Evolutionary conservation across 2,113 vertebrate genomes (phyloP).

Genomic region (Chascanopsetta lugubris): DNA sequence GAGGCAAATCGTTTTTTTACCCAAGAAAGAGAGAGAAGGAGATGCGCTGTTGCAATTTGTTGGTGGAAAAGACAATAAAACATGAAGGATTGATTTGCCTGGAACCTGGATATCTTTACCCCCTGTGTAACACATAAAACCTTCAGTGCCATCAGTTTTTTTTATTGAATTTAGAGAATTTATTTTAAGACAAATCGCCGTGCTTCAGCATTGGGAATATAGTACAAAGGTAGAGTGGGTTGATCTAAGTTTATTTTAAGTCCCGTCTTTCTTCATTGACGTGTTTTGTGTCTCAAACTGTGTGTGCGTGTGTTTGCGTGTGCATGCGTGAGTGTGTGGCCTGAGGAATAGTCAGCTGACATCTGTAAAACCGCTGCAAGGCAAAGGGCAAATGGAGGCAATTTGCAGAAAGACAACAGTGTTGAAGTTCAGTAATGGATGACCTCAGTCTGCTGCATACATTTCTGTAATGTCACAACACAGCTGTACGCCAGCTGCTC

Average conservation of each 20-base stretch:
- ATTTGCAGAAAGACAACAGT: slow-evolving; percentile 30
- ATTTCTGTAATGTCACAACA: slow-evolving; percentile 19
- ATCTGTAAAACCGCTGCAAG: slow-evolving; percentile 51
- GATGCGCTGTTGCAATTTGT: too few relatives aligned
- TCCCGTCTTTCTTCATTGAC: not conserved
- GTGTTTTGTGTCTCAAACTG: slow-evolving; percentile 33
- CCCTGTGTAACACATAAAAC: too few relatives aligned
- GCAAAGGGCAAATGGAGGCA: slow-evolving; percentile 44
- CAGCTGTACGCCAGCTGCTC: slow-evolving; percentile 35
- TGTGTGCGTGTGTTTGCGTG: slow-evolving; percentile 24
- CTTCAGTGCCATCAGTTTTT: too few relatives aligned
- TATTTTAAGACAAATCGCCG: too few relatives aligned
- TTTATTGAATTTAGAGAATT: too few relatives aligned
- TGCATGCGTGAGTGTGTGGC: slow-evolving; percentile 13
- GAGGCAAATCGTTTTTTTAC: too few relatives aligned
- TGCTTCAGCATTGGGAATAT: too few relatives aligned
- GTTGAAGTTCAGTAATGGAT: not conserved
- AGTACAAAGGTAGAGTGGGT: too few relatives aligned
- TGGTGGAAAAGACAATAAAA: too few relatives aligned
- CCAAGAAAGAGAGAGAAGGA: too few relatives aligned
- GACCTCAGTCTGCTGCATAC: not conserved
- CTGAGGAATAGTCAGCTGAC: slow-evolving; percentile 44
- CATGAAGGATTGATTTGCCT: too few relatives aligned
- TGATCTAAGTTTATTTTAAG: slow-evolving; percentile 17
- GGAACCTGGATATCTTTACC: too few relatives aligned